These are phyloP conservation scores for Odocoileus hemionus DNA, from an alignment of 2,113 vertebrate genomes.

Conservation along the genomic window DNA sequence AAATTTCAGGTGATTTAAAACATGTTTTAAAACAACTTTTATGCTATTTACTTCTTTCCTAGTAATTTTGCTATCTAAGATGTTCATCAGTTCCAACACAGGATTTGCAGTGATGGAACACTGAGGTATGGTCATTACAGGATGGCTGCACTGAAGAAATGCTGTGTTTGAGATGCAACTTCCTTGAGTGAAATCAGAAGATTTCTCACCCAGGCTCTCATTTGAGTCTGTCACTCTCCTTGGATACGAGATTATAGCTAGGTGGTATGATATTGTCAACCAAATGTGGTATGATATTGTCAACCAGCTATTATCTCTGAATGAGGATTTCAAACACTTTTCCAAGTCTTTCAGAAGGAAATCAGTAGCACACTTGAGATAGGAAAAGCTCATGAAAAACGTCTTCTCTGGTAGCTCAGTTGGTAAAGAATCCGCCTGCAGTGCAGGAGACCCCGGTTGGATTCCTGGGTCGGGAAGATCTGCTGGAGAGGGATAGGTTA, in stretches of 20 bases:
- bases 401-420: background rate
- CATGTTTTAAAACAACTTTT: background rate
- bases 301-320: background rate
- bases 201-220: background rate
- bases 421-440: background rate
- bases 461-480: background rate
- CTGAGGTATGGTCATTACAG: background rate
- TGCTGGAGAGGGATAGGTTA: background rate
- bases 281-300: background rate
- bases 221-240: background rate
- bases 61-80: background rate
- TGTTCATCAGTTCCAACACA: background rate
- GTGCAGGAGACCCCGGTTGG: background rate
- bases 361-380: background rate
- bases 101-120: background rate
- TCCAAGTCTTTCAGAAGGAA: background rate
- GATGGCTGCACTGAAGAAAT: background rate
- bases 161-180: background rate
- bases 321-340: background rate
- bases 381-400: background rate
- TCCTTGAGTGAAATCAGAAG: background rate
- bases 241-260: background rate
- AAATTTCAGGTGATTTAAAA: slow-evolving; percentile 1
- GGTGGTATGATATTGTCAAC: background rate
- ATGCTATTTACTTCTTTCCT: background rate